phyloP scores from a whole-genome alignment of 2,888 invertebrate species.

The Alviniconcha strummeri region DNA sequence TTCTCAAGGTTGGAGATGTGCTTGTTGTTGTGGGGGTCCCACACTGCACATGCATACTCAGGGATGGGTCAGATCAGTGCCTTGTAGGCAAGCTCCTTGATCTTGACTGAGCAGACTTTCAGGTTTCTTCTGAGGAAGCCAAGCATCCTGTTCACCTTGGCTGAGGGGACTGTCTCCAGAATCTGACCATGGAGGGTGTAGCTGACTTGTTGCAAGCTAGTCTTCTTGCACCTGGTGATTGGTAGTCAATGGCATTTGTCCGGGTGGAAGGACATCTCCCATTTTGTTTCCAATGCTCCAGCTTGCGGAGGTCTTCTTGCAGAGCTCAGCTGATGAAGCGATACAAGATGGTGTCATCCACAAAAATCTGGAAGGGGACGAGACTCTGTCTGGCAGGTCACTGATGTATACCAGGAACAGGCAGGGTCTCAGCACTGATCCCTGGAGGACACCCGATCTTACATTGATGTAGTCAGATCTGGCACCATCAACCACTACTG shows the following conservation, averaged over 20 bases:
- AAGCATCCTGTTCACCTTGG: background rate
- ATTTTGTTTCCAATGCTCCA: background rate
- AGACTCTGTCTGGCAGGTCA: background rate
- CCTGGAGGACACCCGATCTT: constrained; percentile 5
- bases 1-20: background rate
- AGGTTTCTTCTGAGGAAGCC: background rate
- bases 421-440: background rate
- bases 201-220: too few relatives aligned
- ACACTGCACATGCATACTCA: background rate
- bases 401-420: background rate
- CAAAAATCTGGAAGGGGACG: background rate
- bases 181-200: background rate
- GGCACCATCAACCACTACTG: background rate
- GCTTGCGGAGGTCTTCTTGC: background rate
- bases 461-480: background rate
- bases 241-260: background rate
- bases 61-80: background rate
- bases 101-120: background rate
- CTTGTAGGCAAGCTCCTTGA: background rate
- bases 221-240: background rate
- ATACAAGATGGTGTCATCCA: background rate
- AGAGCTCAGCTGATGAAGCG: background rate
- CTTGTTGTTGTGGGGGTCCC: background rate
- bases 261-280: background rate
- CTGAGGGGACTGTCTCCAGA: background rate